Conservation (phyloP, 2,888 invertebrate genomes). For the Lepetodrilus schrolli region DNA sequence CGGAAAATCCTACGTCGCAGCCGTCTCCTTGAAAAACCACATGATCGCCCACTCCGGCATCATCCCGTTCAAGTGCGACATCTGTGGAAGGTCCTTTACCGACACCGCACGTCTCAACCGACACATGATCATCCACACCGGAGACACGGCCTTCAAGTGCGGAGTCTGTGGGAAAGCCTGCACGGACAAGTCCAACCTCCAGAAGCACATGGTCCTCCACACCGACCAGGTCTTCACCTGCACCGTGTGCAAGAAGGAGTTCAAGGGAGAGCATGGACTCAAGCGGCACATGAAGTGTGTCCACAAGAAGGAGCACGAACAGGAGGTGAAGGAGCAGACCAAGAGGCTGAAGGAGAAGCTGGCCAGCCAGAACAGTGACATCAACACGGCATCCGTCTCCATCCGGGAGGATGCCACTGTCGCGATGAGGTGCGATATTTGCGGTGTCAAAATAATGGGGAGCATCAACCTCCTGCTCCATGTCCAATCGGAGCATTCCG, state of each 20-base stretch:
- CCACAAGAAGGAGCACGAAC: background rate
- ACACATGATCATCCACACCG: background rate
- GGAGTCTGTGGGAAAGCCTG: background rate
- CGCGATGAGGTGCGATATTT: background rate
- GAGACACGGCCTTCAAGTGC: background rate
- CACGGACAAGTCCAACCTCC: background rate
- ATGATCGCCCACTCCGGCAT: background rate
- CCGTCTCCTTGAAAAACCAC: background rate
- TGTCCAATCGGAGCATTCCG: too few species aligned
- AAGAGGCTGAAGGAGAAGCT: background rate
- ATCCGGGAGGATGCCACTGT: background rate
- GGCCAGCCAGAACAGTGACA: background rate
- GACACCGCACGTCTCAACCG: background rate
- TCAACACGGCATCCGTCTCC: background rate
- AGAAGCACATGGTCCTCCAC: background rate
- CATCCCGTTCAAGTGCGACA: background rate
- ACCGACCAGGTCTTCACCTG: background rate
- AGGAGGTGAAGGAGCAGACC: background rate
- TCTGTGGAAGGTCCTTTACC: background rate
- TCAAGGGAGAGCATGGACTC: background rate
- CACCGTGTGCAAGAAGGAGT: background rate
- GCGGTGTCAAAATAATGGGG: background rate
- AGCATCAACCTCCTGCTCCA: background rate
- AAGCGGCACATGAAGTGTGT: background rate
- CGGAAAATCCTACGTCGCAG: background rate